These are phyloP conservation scores for Menidia menidia DNA, from an alignment of 2,797 vertebrate species.

Conservation along the genomic window DNA sequence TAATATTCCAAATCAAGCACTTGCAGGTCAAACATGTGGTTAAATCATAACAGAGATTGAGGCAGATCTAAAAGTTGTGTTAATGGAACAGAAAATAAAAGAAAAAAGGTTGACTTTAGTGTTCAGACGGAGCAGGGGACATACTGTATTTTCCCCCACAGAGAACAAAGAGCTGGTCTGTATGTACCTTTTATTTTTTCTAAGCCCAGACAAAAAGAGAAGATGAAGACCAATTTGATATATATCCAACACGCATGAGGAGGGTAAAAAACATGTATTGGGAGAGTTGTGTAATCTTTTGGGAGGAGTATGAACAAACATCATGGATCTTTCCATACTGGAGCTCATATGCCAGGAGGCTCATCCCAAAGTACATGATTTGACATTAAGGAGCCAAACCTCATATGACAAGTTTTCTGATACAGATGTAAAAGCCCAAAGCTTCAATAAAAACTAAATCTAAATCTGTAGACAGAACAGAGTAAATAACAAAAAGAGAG, in stretches of 20 bases:
- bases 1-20: conserved; percentile 17
- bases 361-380: not conserved
- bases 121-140: conserved; percentile 14
- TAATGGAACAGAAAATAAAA: conserved; percentile 8
- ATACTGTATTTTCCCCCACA: conserved; percentile 18
- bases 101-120: not conserved
- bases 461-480: not conserved
- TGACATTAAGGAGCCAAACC: not conserved
- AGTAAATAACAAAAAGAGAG: not conserved
- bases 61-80: not conserved
- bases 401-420: not conserved
- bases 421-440: not conserved
- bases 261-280: not conserved
- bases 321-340: not conserved
- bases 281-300: not conserved
- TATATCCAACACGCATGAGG: not conserved
- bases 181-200: not conserved
- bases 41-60: conserved; percentile 1
- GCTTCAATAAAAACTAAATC: not conserved
- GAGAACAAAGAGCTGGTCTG: conserved; percentile 9
- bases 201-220: not conserved
- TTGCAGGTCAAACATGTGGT: conserved; percentile 6
- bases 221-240: not conserved
- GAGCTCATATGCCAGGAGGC: too few species aligned
- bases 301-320: not conserved